Evolutionary conservation across 2,797 vertebrate species (phyloP).

Genomic region (Clamator glandarius): DNA sequence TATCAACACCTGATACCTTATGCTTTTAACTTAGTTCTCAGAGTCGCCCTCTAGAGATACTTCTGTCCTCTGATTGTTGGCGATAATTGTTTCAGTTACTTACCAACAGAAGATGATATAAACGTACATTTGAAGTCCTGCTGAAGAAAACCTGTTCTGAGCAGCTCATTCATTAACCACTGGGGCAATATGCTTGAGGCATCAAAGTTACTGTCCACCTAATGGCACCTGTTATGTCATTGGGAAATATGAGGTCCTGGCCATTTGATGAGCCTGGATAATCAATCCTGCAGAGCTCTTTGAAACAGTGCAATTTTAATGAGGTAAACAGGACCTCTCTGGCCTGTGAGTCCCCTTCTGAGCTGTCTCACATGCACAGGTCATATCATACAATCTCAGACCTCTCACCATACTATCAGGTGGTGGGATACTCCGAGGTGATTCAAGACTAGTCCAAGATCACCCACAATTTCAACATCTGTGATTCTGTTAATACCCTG

Average conservation of each 20-base stretch:
- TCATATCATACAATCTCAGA: not conserved
- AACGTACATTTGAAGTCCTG: not conserved
- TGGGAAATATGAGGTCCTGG: not conserved
- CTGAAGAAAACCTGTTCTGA: not conserved
- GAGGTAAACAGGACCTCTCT: not conserved
- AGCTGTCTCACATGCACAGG: not conserved
- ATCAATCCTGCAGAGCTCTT: not conserved
- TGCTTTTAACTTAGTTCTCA: not conserved
- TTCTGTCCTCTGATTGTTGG: not conserved
- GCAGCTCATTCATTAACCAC: not conserved
- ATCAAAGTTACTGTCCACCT: not conserved
- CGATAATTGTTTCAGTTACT: fast-evolving
- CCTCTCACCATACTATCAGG: not conserved
- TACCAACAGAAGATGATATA: not conserved
- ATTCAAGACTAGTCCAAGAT: not conserved
- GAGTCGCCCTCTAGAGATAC: not conserved
- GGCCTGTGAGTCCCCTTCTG: not conserved
- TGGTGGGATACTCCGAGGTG: not conserved
- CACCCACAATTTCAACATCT: not conserved
- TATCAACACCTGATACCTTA: not conserved
- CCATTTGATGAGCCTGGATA: not conserved
- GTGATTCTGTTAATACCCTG: not conserved
- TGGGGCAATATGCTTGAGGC: not conserved
- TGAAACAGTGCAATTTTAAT: not conserved
- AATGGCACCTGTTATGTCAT: not conserved